These are phyloP conservation scores for Ptilorrhoa leucosticta DNA, from an alignment of 2,113 vertebrate genomes.

Conservation along the genomic window DNA sequence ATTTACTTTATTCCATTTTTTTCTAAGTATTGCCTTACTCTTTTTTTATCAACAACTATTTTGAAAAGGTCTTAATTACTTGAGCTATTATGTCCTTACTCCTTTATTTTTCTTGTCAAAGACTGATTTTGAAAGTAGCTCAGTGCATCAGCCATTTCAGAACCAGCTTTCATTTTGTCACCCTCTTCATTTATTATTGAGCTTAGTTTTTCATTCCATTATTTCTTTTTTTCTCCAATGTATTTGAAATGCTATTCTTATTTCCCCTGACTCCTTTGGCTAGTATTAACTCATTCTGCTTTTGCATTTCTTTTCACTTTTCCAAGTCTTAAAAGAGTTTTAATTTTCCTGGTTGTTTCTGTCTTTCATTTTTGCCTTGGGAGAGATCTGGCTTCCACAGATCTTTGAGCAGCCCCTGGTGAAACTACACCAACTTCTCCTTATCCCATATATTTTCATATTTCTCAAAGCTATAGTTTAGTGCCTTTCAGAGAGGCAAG, in stretches of 20 bases:
- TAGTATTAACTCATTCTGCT: constrained; percentile 27
- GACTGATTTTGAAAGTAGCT: constrained; percentile 32
- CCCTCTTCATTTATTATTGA: constrained; percentile 40
- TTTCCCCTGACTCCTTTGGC: constrained; percentile 42
- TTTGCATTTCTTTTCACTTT: constrained; percentile 48
- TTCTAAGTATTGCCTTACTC: constrained; percentile 22
- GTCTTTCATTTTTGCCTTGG: background rate
- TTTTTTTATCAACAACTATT: constrained; percentile 43
- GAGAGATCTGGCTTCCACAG: background rate
- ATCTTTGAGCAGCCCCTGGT: background rate
- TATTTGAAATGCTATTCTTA: constrained; percentile 44
- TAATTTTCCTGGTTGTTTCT: constrained; percentile 21
- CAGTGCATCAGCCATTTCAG: constrained; percentile 41
- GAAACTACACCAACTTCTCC: background rate
- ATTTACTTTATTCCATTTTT: constrained; percentile 30
- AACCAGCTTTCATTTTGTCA: constrained; percentile 47
- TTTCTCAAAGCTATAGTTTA: background rate
- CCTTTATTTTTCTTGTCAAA: constrained; percentile 40
- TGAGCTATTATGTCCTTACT: constrained; percentile 31
- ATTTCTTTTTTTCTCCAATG: constrained; percentile 15
- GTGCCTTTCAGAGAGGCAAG: background rate
- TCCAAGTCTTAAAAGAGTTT: constrained; percentile 23
- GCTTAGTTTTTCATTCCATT: constrained; percentile 38
- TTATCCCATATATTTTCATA: background rate
- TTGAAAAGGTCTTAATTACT: constrained; percentile 58